Evolutionary conservation across 1,140 invertebrate species (phyloP).

Genomic region (Drosophila yakuba): DNA sequence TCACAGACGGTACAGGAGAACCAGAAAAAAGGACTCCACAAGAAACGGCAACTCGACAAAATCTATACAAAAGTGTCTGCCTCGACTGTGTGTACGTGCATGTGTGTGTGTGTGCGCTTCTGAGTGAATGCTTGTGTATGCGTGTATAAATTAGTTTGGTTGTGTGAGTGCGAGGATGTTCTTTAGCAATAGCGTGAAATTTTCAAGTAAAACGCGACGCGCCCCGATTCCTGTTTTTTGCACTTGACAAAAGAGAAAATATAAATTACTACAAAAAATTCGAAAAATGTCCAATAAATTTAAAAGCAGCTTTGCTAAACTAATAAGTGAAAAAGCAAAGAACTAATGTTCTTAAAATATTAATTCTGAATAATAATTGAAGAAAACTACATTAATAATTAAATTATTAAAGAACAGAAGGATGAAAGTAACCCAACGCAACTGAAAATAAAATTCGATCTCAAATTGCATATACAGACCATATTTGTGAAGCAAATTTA

Average conservation of each 20-base stretch:
- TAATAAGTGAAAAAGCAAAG: background rate
- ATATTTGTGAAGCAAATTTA: background rate
- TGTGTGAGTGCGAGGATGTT: slow-evolving; percentile 38
- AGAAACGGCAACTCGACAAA: slow-evolving; percentile 56
- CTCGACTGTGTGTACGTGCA: slow-evolving; percentile 2
- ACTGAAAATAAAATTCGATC: background rate
- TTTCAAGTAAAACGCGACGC: slow-evolving; percentile 46
- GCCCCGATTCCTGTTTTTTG: slow-evolving; percentile 42
- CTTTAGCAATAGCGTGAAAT: slow-evolving; percentile 39
- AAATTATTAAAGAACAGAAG: background rate
- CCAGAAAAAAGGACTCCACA: slow-evolving; percentile 44
- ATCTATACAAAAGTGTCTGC: slow-evolving; percentile 60
- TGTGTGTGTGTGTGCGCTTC: slow-evolving; percentile 26
- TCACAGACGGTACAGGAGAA: slow-evolving; percentile 43
- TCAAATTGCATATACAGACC: background rate
- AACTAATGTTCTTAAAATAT: background rate
- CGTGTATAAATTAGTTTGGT: slow-evolving; percentile 54
- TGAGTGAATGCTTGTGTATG: slow-evolving; percentile 34
- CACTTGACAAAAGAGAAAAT: background rate
- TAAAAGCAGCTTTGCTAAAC: background rate
- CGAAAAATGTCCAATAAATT: background rate
- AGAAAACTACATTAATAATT: background rate
- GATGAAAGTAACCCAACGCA: background rate
- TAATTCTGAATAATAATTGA: background rate
- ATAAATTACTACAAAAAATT: background rate